Conservation (phyloP, 2,888 invertebrate species). For the Drosophila parthenogenetica region DNA sequence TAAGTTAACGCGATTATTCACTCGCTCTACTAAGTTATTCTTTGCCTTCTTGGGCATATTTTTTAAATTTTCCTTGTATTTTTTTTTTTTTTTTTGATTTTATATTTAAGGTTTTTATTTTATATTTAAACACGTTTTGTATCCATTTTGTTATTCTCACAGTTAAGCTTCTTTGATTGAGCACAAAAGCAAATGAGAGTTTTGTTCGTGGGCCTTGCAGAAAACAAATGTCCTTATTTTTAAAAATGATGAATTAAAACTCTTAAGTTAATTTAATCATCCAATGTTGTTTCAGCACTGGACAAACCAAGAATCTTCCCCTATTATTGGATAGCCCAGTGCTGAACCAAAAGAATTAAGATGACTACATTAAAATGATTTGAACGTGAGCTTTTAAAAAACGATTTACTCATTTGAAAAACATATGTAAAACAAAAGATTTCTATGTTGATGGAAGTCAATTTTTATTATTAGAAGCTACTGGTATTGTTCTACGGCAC, state of each 20-base stretch:
- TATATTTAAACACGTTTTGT: constrained; percentile 55
- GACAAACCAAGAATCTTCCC: constrained; percentile 83
- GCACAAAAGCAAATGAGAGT: constrained; percentile 83
- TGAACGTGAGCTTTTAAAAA: not conserved
- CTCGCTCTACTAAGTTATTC: constrained; percentile 60
- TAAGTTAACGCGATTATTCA: constrained; percentile 51
- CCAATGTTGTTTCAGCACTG: constrained; percentile 47
- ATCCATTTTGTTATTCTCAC: constrained; percentile 81
- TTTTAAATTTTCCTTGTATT: constrained; percentile 60
- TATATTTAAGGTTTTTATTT: constrained; percentile 30
- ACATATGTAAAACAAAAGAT: constrained; percentile 34
- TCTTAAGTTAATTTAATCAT: constrained; percentile 11
- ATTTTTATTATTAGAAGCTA: constrained; percentile 58
- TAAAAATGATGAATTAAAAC: constrained; percentile 43
- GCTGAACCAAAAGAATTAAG: constrained; percentile 27
- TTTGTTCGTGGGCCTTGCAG: constrained; percentile 47
- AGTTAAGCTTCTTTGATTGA: constrained; percentile 85
- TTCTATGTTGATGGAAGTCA: constrained; percentile 65
- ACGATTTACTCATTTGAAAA: not conserved
- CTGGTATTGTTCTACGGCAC: constrained; percentile 47
- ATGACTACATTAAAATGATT: constrained; percentile 10
- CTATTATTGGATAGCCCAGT: constrained; percentile 80
- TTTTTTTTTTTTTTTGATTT: constrained; percentile 37
- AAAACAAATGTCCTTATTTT: constrained; percentile 51
- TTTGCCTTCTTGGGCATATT: constrained; percentile 40